Base-by-base conservation (phyloP, 2,888 invertebrate species). In the Parnassius smintheus region DNA sequence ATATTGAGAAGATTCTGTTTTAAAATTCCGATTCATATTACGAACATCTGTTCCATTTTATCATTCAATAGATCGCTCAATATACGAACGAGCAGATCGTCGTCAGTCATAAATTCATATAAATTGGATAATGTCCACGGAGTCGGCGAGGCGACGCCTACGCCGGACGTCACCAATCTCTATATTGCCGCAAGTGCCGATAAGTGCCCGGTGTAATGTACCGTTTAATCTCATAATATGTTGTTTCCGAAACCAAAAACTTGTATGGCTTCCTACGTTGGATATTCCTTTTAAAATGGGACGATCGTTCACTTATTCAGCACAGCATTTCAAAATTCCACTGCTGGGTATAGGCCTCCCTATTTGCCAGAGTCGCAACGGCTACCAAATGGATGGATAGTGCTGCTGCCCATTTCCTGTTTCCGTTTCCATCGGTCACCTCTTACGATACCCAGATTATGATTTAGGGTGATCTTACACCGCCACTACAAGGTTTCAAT, bases 81-180 rank as follows among this genome's bases (percentile, higher is more conserved):
- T 60, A 56, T 13, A 49, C 50, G 56, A 46, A 56, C 49, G 22
- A 64, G 55, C 51, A 66, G 69, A 74, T 75, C 73, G 69, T 66
- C 69, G 71, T 69, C 67, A 68, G 67, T 68, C 65, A 64, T 68
- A 67, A 70, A 71, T 68, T 71, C 70, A 72, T 69, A 73, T 72
- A 74, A 83, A 87, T 86, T 86, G 86, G 78, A 87, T 87, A 85
- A 87, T 86, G 70, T 74, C 69, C 63, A 66, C 60, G 68, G 66
- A 68, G 68, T 66, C 65, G 66, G 62, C 55, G 50, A 67, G 60
- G 65, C 65, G 69, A 69, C 73, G 74, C 73, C 73, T 76, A 76
- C 75, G 75, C 85, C 89, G 91, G 91, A 91, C 84, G 87, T 72
- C 72, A 73, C 77, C 88, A 85, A 91, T 91, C 87, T 81, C 79